Base-by-base conservation (phyloP, 2,113 vertebrate genomes). In the Asarcornis scutulata region DNA sequence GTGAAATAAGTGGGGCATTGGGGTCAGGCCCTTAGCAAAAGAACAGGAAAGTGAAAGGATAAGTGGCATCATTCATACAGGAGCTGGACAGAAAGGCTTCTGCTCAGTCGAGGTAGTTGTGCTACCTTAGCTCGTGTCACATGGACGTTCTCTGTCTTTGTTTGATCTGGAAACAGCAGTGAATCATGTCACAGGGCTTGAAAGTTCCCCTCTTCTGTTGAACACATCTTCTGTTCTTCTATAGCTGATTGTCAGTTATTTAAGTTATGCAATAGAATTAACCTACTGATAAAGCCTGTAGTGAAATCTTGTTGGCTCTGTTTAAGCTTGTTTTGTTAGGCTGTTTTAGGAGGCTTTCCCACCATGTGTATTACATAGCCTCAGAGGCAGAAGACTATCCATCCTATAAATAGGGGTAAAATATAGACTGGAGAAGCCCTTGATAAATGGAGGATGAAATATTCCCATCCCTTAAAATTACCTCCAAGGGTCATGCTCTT, bases 321-420 rank as follows among this genome's bases (percentile, higher is more conserved):
- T 94, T 93, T 78, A 67, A 94, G 85, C 93, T 91, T 81, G 73
- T 67, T 89, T 69, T 25, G 10, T 83, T 52, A 71, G 42, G 63
- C 60, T 46, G 12, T 44, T 93, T 60, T 63, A 34, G 44, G 48
- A 44, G 83, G 53, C 77, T 73, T 84, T 59, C 8, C 31, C 62
- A 85, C 77, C 9, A 5, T 78, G 42, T 66, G 53, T 88, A 34
- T 67, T 32, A 17, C 2, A 3, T 48, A 42, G 59, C 7, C 48
- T 79, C 58, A 67, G 50, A 82, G 50, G 15, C 63, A 93, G 20
- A 81, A 18, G 7, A 13, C 27, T 88, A 56, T 88, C 80, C 11
- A 2, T 75, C 25, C 36, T 75, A 13, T n/a, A 63, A 75, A 86
- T 76, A 76, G 52, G 62, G 26, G 27, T 36, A 83, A 36, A 90